Evolutionary conservation across 2,888 invertebrate genomes (phyloP).

Genomic region (Pseudococcus longispinus): DNA sequence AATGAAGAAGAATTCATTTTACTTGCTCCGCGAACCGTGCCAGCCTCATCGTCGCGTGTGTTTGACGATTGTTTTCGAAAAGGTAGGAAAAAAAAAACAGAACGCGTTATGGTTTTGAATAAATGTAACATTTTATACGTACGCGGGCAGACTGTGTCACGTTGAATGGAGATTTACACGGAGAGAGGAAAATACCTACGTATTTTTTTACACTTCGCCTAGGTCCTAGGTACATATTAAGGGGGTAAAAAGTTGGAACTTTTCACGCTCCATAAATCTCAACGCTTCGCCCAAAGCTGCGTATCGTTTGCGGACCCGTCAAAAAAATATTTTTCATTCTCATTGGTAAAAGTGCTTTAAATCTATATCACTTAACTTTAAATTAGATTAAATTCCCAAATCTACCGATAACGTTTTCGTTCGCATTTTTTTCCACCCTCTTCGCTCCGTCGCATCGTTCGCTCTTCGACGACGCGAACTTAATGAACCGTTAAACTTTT

Average conservation of each 20-base stretch:
- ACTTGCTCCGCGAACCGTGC: background rate
- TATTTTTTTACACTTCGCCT: background rate
- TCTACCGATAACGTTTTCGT: constrained; percentile 1
- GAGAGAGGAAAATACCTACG: background rate
- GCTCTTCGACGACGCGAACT: background rate
- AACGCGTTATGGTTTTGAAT: constrained; percentile 11
- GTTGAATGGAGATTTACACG: background rate
- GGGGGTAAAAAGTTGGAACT: background rate
- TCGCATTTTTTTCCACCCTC: background rate
- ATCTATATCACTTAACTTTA: constrained; percentile 11
- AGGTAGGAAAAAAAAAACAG: background rate
- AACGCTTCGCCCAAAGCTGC: background rate
- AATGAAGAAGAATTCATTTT: background rate
- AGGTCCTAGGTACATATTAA: background rate
- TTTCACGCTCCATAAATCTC: constrained; percentile 11
- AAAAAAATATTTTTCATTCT: constrained; percentile 16
- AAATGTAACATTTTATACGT: background rate
- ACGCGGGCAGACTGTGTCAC: background rate
- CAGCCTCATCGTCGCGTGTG: background rate
- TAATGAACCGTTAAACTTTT: constrained; percentile 16
- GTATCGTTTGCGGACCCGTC: constrained; percentile 11
- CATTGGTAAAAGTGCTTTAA: constrained; percentile 11
- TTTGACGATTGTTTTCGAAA: constrained; percentile 5
- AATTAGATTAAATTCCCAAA: constrained; percentile 9
- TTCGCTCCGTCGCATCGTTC: background rate